A percentile compares a stretch with the other conserved stretches of the same genome.
Evolutionary conservation across 2,888 invertebrate species (phyloP).

Genomic region (Macrosiphum euphorbiae): DNA sequence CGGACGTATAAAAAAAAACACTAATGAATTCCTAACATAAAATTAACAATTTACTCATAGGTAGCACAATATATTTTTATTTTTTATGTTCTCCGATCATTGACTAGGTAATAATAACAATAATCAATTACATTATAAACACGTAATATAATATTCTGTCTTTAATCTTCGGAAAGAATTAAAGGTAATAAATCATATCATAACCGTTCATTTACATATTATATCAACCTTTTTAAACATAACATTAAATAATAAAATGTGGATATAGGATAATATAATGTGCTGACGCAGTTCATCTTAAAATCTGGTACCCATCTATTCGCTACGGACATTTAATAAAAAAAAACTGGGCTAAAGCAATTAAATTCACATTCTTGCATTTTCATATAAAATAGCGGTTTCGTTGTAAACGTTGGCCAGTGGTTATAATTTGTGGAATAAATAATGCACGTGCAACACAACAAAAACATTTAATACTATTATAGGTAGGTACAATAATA

Average conservation of each 20-base stretch:
- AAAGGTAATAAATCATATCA: conserved; percentile 39
- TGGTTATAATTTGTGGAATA: conserved; percentile 19
- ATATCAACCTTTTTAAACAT: neutral
- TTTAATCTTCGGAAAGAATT: conserved; percentile 3
- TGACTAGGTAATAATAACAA: neutral
- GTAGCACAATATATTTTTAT: neutral
- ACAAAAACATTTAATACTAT: neutral
- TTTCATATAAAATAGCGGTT: conserved; percentile 48
- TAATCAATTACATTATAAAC: conserved; percentile 24
- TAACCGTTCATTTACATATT: neutral
- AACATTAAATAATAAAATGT: conserved; percentile 2
- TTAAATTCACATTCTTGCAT: conserved; percentile 41
- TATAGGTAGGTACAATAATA: neutral
- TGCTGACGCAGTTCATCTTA: neutral
- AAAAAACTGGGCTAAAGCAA: conserved; percentile 49
- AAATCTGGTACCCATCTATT: neutral
- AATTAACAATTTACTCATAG: conserved; percentile 6
- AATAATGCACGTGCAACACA: neutral
- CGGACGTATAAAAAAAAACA: neutral
- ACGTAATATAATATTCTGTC: neutral
- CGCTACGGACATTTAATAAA: neutral
- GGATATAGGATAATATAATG: neutral
- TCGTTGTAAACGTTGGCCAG: neutral
- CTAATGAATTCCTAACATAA: conserved; percentile 37
- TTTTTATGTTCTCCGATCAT: conserved; percentile 4